These are phyloP conservation scores for Acrobeloides nanus DNA, from an alignment of 2,888 invertebrate species.

Conservation along the genomic window DNA sequence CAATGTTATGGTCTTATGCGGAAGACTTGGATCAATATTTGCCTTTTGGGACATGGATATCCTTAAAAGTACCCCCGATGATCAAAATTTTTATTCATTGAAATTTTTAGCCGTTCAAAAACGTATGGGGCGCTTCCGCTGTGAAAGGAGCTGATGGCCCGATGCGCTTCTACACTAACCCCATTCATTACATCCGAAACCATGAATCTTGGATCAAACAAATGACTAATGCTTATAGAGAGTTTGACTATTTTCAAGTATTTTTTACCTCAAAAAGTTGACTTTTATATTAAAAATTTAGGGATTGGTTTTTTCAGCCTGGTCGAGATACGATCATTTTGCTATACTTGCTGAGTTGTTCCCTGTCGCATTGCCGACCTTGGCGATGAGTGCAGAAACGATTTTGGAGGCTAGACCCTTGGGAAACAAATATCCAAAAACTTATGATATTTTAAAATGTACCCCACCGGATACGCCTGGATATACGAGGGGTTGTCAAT, in stretches of 20 bases:
- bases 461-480: slow-evolving; percentile 30
- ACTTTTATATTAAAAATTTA: slow-evolving; percentile 3
- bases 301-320: slow-evolving; percentile 13
- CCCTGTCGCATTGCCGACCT: slow-evolving; percentile 56
- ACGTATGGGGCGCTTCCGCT: slow-evolving; percentile 68
- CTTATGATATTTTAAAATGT: slow-evolving; percentile 36
- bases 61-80: no score
- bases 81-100: no score
- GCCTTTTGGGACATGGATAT: slow-evolving; percentile 61
- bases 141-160: slow-evolving; percentile 64
- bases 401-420: slow-evolving; percentile 29
- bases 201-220: slow-evolving; percentile 56
- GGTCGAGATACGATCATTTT: slow-evolving; percentile 57
- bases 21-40: slow-evolving; percentile 49
- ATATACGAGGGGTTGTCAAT: slow-evolving; percentile 35
- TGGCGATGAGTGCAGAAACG: slow-evolving; percentile 53
- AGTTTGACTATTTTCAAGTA: slow-evolving; percentile 44
- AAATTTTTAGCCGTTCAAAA: slow-evolving; percentile 20
- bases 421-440: slow-evolving; percentile 26
- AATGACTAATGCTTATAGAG: slow-evolving; percentile 44
- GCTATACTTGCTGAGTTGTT: slow-evolving; percentile 56
- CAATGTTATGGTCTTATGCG: slow-evolving; percentile 51
- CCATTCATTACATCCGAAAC: slow-evolving; percentile 57
- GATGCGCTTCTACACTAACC: slow-evolving; percentile 55
- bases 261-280: background rate